phyloP scores from a whole-genome alignment of 1,140 invertebrate genomes.

The Lithobius niger region DNA sequence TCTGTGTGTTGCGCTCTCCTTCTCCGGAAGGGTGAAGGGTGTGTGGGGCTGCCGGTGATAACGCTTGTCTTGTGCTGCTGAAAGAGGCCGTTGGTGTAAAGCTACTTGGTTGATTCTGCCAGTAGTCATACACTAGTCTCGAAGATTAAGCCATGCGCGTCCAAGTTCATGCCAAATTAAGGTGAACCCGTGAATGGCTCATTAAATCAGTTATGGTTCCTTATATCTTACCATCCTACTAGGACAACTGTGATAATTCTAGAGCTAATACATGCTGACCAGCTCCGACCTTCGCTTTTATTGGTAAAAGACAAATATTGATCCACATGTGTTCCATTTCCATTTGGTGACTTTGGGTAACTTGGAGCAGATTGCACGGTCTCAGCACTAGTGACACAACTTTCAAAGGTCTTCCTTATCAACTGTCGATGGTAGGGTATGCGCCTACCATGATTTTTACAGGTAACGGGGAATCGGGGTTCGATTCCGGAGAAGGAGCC shows the following conservation, averaged over 20 bases:
- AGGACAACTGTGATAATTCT: too few species aligned
- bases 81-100: too few species aligned
- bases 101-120: slow-evolving; percentile 38
- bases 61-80: too few species aligned
- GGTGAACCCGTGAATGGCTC: slow-evolving; percentile 65
- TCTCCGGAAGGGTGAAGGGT: too few species aligned
- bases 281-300: slow-evolving; percentile 52
- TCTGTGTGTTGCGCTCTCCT: too few species aligned
- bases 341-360: slow-evolving; percentile 66
- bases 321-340: background rate
- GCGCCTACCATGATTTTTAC: slow-evolving; percentile 36
- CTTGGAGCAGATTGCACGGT: slow-evolving; percentile 51
- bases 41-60: too few species aligned
- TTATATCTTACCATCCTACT: slow-evolving; percentile 53
- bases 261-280: slow-evolving; percentile 63
- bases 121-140: too few species aligned
- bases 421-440: slow-evolving; percentile 67
- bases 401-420: slow-evolving; percentile 80
- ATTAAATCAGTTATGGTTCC: slow-evolving; percentile 61
- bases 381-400: slow-evolving; percentile 36
- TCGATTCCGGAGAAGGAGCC: too few species aligned
- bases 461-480: slow-evolving; percentile 46
- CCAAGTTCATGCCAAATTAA: too few species aligned
- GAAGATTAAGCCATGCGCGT: slow-evolving; percentile 48
- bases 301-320: slow-evolving; percentile 48